Evolutionary conservation across 2,888 invertebrate genomes (phyloP).

Genomic region (Acleris literana): DNA sequence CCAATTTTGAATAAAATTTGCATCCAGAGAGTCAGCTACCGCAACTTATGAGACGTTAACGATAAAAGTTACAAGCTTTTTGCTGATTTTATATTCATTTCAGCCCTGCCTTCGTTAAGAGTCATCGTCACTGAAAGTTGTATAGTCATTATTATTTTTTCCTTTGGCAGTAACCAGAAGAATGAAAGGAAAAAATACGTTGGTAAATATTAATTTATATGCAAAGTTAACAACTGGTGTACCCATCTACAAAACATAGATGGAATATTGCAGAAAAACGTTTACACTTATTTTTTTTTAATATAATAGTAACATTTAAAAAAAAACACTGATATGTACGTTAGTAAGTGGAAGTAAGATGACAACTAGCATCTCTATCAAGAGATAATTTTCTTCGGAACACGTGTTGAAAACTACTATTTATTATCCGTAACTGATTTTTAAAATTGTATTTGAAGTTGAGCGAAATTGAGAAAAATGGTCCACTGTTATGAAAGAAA

Average conservation of each 20-base stretch:
- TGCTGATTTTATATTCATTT: slow-evolving; percentile 30
- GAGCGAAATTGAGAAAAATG: not conserved
- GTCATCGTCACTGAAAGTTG: slow-evolving; percentile 14
- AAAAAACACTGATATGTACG: too few species aligned
- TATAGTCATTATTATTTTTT: not conserved
- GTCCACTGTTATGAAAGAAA: not conserved
- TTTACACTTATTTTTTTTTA: too few species aligned
- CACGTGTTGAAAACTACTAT: too few species aligned
- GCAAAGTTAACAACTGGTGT: too few species aligned
- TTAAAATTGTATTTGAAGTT: too few species aligned
- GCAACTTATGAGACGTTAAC: slow-evolving; percentile 46
- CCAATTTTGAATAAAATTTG: slow-evolving; percentile 56
- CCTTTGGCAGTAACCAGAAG: not conserved
- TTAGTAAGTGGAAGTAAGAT: too few species aligned
- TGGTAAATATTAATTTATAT: too few species aligned
- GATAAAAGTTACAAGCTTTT: slow-evolving; percentile 34
- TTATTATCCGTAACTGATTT: too few species aligned
- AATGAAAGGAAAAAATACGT: not conserved
- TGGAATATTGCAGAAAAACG: not conserved
- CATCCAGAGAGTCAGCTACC: slow-evolving; percentile 48
- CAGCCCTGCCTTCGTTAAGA: slow-evolving; percentile 22
- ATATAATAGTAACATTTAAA: too few species aligned
- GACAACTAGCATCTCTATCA: too few species aligned
- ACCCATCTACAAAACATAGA: not conserved
- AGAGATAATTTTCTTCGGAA: too few species aligned